phyloP scores from a whole-genome alignment of 2,888 invertebrate genomes.

The Caenorhabditis sinica region DNA sequence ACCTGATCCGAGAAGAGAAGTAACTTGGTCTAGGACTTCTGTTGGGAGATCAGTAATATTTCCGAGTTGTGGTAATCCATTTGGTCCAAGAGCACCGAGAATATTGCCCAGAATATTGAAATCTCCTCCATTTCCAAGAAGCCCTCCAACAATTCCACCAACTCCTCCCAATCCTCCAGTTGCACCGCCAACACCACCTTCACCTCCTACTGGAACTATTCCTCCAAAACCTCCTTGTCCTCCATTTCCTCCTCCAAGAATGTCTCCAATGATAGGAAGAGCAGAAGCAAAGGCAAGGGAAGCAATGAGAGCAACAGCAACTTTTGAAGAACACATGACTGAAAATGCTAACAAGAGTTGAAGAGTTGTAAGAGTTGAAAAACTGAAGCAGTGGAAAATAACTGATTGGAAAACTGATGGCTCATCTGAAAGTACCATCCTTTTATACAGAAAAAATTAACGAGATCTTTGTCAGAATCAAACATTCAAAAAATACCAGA shows the following conservation, averaged over 20 bases:
- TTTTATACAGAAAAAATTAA: too few relatives aligned
- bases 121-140: constrained; percentile 1
- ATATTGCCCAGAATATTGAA: not conserved
- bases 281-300: not conserved
- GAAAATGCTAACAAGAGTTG: too few relatives aligned
- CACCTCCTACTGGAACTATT: not conserved
- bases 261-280: not conserved
- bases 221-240: not conserved
- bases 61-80: not conserved
- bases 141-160: not conserved
- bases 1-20: not conserved
- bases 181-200: not conserved
- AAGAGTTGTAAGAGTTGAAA: too few relatives aligned
- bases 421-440: too few relatives aligned
- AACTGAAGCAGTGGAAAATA: too few relatives aligned
- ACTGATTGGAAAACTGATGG: too few relatives aligned
- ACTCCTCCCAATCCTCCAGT: not conserved
- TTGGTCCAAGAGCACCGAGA: not conserved
- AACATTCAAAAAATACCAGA: too few relatives aligned
- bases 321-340: not conserved
- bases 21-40: not conserved
- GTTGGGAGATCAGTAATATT: not conserved
- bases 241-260: constrained; percentile 21
- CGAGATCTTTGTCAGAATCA: too few relatives aligned
- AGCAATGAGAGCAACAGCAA: not conserved